A percentile compares a stretch with the other conserved stretches of the same genome.
Evolutionary conservation across 2,797 vertebrate species (phyloP).

Genomic region (Microtus californicus): DNA sequence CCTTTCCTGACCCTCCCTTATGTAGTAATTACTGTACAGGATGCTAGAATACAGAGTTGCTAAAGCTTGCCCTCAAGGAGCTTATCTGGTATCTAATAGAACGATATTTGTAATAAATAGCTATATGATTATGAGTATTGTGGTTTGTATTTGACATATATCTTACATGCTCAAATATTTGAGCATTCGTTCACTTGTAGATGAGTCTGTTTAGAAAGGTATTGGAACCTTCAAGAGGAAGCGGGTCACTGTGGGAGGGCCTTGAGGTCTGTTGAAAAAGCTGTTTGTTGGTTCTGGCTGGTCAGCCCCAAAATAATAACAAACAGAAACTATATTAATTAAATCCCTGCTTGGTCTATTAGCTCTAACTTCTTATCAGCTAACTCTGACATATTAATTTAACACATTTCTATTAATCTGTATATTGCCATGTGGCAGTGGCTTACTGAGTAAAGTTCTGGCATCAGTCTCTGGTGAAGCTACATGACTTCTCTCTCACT

Average conservation of each 20-base stretch:
- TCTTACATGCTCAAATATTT: not conserved
- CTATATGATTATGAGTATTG: not conserved
- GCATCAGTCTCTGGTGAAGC: too few species aligned
- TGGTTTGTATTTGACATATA: not conserved
- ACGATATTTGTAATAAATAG: constrained; percentile 21
- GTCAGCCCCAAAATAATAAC: too few species aligned
- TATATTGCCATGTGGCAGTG: too few species aligned
- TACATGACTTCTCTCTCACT: too few species aligned
- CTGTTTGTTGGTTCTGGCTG: too few species aligned
- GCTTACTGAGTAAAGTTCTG: too few species aligned
- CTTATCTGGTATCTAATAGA: not conserved
- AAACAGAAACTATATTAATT: too few species aligned
- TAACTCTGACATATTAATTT: too few species aligned
- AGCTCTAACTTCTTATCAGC: too few species aligned
- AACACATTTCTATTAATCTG: too few species aligned
- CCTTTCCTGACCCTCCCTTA: not conserved
- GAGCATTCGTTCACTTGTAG: not conserved
- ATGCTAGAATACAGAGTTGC: not conserved
- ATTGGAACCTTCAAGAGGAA: not conserved
- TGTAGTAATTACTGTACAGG: not conserved
- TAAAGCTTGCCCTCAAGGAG: not conserved
- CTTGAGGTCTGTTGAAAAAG: not conserved
- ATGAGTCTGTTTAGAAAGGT: not conserved
- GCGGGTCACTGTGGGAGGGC: too few species aligned
- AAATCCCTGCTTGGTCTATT: too few species aligned